Base-by-base conservation (phyloP, 2,888 invertebrate genomes). In the Adela reaumurella region DNA sequence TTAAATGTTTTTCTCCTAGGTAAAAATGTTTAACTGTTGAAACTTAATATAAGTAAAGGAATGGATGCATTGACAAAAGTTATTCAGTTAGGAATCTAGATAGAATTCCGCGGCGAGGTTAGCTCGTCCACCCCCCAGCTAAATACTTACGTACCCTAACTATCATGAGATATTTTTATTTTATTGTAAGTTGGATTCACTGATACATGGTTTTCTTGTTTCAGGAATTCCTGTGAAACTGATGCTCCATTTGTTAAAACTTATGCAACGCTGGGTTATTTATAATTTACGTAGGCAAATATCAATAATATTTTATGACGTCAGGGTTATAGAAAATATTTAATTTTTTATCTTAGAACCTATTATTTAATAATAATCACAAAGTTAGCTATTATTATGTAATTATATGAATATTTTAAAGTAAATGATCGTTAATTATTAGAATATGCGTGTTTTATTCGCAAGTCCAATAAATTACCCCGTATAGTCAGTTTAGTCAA, bases 191-290 rank as follows among this genome's bases (percentile, higher is more conserved):
- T n/a, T n/a, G n/a, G n/a, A n/a, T n/a, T n/a, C n/a, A n/a, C n/a
- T n/a, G n/a, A n/a, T n/a, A n/a, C n/a, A n/a, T n/a, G n/a, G 51
- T 54, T 62, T 70, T 69, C 74, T 64, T 68, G 77, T 85, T 83
- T 60, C 86, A 92, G 92, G 82, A 91, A 89, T 74, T 86, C 87
- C 72, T 90, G 90, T 81, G 88, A 88, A 76, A 88, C 88, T 80
- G 92, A 93, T 74, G 86, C 89, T 71, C 90, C 93, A 68, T 94
- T 93, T 83, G 92, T 92, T 78, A 94, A 94, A 86, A 94, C 93
- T 67, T 94, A 94, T 74, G 91, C 93, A 71, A 94, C 93, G 61
- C 86, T 94, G 74, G 94, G 94, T 74, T 94, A 94, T 74, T 89
- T 94, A 82, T 94, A 90, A 87, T 82, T 81, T 74, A 62, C 62